Evolutionary conservation across 2,888 invertebrate species (phyloP), one percentile per base, ranked within the genome.

Genomic region (Anoplius nigerrimus): DNA sequence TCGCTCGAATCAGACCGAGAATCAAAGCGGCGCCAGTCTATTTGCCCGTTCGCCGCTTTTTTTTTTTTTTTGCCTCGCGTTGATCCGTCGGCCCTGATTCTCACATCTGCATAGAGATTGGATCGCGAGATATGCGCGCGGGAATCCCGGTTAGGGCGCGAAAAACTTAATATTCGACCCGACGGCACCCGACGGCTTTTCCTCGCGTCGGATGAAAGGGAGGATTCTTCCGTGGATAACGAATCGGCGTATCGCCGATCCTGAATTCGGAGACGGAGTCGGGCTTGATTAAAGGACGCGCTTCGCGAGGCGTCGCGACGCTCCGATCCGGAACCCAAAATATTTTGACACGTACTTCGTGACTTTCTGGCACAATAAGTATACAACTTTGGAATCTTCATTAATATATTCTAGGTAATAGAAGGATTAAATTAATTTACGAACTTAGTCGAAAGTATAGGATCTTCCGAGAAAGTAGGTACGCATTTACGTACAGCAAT

Each of bases 51-150:
- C 57, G 53, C 45, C 22, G 56, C 63, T 52, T 67, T 67, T 70
- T 65, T 67, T 67, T 70, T 65, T 34, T 24, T 6, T 6, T 6
- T 6, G 6, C 24, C 2, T 13, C 62, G 51, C 64, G 64, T 66
- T 66, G 72, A 77, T 71, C 72, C 69, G 67, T 60, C 66, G 65
- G 62, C 59, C 57, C 71, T n/a, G n/a, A 71, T 79, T 72, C 68
- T 72, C 48, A 69, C 77, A 82, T 82, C 82, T 82, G 78, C 82
- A 82, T 82, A 82, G 82, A 82, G 73, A 82, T 82, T 82, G 81
- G 81, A 78, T 76, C 64, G 70, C 57, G 53, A 42, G 70, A 66
- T 62, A 66, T 62, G 70, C 69, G 6, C 34, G 1, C 34, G 34
- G 34, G 34, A n/a, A 34, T 6, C 34, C 34, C 73, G 46, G 65